A percentile compares a stretch with the other conserved stretches of the same genome.
These are phyloP conservation scores for Salvator merianae DNA, from an alignment of 2,113 vertebrate species.

Conservation along the genomic window DNA sequence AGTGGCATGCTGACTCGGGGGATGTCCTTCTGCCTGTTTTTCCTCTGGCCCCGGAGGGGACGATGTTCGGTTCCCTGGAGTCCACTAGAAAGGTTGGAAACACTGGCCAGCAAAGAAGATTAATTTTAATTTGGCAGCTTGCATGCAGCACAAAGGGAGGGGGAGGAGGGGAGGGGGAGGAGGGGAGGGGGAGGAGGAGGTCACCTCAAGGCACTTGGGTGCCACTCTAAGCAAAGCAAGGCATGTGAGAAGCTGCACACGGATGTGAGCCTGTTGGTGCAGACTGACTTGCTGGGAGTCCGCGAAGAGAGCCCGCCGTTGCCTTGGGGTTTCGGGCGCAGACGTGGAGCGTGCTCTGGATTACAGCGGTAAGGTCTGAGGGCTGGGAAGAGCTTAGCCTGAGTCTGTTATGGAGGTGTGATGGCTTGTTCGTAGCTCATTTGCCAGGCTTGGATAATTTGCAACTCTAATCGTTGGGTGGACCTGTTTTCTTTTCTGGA, in stretches of 20 bases:
- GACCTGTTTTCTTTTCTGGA: no score
- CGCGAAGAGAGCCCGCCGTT: background rate
- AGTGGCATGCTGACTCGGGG: constrained; percentile 10
- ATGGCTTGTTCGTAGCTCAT: no score
- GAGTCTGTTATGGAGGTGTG: no score
- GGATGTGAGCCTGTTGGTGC: background rate
- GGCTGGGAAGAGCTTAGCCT: background rate
- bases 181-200: background rate
- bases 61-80: constrained; percentile 64
- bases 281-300: background rate
- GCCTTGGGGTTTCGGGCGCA: background rate
- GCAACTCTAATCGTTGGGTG: no score
- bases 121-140: constrained; percentile 66
- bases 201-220: background rate
- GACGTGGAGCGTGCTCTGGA: background rate
- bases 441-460: no score
- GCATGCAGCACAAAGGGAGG: background rate
- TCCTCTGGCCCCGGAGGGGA: constrained; percentile 41
- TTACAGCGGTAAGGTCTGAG: background rate
- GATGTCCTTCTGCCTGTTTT: constrained; percentile 35
- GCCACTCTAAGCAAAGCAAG: constrained; percentile 22
- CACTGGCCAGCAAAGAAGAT: constrained; percentile 57
- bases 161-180: background rate
- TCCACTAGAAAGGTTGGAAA: constrained; percentile 66
- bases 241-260: constrained; percentile 7